Conservation (phyloP, 2,888 invertebrate species). For the Acronicta psi region DNA sequence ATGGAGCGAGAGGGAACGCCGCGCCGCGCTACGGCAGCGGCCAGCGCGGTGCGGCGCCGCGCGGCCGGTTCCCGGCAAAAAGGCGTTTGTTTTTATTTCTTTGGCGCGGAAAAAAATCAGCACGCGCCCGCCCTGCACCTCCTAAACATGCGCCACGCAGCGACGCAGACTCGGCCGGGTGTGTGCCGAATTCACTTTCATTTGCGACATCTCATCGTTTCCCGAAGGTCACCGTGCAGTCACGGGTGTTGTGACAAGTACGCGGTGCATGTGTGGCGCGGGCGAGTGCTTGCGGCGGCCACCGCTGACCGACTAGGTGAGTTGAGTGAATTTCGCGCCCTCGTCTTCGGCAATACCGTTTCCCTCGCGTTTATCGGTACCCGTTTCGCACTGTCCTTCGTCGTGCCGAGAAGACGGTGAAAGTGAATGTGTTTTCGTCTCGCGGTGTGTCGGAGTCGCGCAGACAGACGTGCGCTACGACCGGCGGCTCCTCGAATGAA, state of each 20-base stretch:
- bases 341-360: slow-evolving; percentile 75
- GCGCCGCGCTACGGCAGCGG: slow-evolving; percentile 26
- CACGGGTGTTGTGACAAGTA: slow-evolving; percentile 62
- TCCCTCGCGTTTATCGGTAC: slow-evolving; percentile 82
- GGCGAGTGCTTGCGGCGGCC: slow-evolving; percentile 80
- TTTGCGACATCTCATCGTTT: slow-evolving; percentile 87
- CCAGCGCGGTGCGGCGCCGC: slow-evolving; percentile 57
- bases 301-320: slow-evolving; percentile 86
- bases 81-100: slow-evolving; percentile 89
- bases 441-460: slow-evolving; percentile 69
- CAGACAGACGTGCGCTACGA: slow-evolving; percentile 65
- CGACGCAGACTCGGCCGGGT: slow-evolving; percentile 87
- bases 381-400: slow-evolving; percentile 82
- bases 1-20: slow-evolving; percentile 43
- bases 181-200: slow-evolving; percentile 89
- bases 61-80: slow-evolving; percentile 82
- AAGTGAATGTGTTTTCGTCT: slow-evolving; percentile 72
- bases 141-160: slow-evolving; percentile 89
- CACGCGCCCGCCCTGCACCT: slow-evolving; percentile 88
- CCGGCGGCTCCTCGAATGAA: slow-evolving; percentile 62
- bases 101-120: slow-evolving; percentile 86
- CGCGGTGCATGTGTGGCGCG: slow-evolving; percentile 74
- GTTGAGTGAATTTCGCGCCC: slow-evolving; percentile 81
- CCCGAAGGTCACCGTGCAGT: slow-evolving; percentile 87
- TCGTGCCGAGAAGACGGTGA: slow-evolving; percentile 73